A percentile compares a stretch with the other conserved stretches of the same genome.
These are phyloP conservation scores for Aplysina aerophoba DNA, from an alignment of 37 sponge, comb jelly and placozoan genomes.

Conservation along the genomic window DNA sequence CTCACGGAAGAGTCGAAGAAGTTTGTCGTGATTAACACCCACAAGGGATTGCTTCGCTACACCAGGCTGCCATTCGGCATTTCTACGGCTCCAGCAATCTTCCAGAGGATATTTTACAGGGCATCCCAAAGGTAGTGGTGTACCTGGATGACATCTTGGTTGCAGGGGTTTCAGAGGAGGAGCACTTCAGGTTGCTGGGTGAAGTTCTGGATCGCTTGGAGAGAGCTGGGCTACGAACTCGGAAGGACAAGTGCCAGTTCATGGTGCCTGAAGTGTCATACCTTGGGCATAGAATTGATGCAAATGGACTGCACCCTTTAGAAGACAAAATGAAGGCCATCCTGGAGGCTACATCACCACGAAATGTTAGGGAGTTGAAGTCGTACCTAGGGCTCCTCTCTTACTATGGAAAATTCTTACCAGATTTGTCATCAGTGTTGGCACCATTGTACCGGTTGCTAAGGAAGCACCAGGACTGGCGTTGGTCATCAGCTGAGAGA, in stretches of 20 bases:
- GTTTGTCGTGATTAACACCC: conserved; percentile 34
- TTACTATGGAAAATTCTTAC: conserved; percentile 30
- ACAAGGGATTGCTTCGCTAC: conserved; percentile 29
- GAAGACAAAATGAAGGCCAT: conserved; percentile 22
- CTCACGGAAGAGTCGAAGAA: conserved; percentile 30
- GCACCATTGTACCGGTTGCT: neutral
- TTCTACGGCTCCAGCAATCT: conserved; percentile 40
- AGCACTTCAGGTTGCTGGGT: neutral
- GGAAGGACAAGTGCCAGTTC: conserved; percentile 28
- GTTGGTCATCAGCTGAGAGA: conserved; percentile 27
- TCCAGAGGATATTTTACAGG: conserved; percentile 40
- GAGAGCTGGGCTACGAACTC: neutral
- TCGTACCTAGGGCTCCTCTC: neutral
- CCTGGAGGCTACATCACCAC: neutral
- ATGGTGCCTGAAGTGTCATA: conserved; percentile 21
- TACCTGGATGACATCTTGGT: conserved; percentile 53
- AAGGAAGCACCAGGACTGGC: conserved; percentile 7
- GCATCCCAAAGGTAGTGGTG: conserved; percentile 35
- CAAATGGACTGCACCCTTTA: conserved; percentile 43
- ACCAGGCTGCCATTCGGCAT: conserved; percentile 36
- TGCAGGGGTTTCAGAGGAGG: conserved; percentile 11
- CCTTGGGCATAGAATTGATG: conserved; percentile 37
- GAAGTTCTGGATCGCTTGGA: conserved; percentile 19
- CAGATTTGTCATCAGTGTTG: neutral
- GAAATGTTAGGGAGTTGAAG: neutral